Percentiles rank a stretch among this genome's conserved stretches.
phyloP scores from a whole-genome alignment of 1,140 invertebrate genomes.

The Listronotus oregonensis region DNA sequence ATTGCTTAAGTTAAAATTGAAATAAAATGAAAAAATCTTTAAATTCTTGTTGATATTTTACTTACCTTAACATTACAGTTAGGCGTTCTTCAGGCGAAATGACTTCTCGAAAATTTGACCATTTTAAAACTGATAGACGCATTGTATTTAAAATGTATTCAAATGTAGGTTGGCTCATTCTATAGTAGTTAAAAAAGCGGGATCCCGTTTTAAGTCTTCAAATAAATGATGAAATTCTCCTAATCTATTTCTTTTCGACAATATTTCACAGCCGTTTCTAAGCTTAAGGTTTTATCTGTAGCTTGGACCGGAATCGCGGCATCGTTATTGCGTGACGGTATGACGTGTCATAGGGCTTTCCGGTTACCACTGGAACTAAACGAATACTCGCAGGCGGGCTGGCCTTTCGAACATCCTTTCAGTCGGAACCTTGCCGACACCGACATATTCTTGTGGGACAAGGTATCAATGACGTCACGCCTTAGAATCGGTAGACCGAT shows the following conservation, averaged over 20 bases:
- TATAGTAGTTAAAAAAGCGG: too few relatives aligned
- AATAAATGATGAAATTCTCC: too few relatives aligned
- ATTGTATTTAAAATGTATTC: neutral
- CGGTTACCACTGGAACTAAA: neutral
- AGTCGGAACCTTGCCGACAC: neutral
- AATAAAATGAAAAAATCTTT: too few relatives aligned
- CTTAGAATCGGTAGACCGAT: conserved; percentile 5
- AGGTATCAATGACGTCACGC: neutral
- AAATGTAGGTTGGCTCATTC: neutral
- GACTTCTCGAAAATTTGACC: too few relatives aligned
- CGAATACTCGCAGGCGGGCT: too few relatives aligned
- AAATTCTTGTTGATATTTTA: too few relatives aligned
- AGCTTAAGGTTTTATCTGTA: neutral
- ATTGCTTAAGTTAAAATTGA: too few relatives aligned
- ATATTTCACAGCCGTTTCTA: neutral
- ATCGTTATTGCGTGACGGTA: neutral
- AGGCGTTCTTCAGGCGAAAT: too few relatives aligned
- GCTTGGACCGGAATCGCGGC: conserved; percentile 4
- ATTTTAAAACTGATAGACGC: neutral
- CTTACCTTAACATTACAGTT: too few relatives aligned
- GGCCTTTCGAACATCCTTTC: neutral
- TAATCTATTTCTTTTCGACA: neutral
- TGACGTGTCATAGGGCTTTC: neutral
- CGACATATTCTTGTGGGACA: neutral
- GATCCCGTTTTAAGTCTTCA: too few relatives aligned